phyloP scores from a whole-genome alignment of 2,888 invertebrate species.

The Morpho achilles region DNA sequence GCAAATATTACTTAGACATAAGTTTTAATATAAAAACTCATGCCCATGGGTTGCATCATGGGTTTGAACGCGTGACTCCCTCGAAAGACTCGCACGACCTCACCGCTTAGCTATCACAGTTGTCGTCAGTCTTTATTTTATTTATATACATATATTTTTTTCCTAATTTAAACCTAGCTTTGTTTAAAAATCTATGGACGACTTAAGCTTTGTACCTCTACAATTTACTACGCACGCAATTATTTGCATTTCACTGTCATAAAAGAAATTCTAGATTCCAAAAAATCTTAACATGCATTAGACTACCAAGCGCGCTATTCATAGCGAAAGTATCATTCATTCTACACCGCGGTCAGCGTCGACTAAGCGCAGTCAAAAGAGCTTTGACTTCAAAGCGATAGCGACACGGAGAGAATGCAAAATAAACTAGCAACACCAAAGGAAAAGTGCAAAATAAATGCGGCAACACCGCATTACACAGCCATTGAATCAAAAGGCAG shows the following conservation, averaged over 20 bases:
- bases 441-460: constrained; percentile 77
- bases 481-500: constrained; percentile 76
- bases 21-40: too few relatives aligned
- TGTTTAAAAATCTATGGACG: too few relatives aligned
- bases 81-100: too few relatives aligned
- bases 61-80: too few relatives aligned
- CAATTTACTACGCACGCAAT: too few relatives aligned
- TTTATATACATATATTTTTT: too few relatives aligned
- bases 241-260: background rate
- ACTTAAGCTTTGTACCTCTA: too few relatives aligned
- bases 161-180: too few relatives aligned
- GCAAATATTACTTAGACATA: too few relatives aligned
- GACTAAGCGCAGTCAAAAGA: constrained; percentile 66
- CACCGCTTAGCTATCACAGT: too few relatives aligned
- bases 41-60: too few relatives aligned
- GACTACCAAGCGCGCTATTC: constrained; percentile 42
- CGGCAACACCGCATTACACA: constrained; percentile 72
- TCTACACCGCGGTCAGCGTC: constrained; percentile 60
- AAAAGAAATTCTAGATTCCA: constrained; percentile 3
- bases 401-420: constrained; percentile 38
- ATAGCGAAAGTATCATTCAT: constrained; percentile 62
- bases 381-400: constrained; percentile 73
- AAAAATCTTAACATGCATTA: constrained; percentile 6
- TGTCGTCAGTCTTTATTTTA: too few relatives aligned
- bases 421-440: constrained; percentile 59